Conservation (phyloP, 2,113 vertebrate species). For the Synchiropus splendidus region DNA sequence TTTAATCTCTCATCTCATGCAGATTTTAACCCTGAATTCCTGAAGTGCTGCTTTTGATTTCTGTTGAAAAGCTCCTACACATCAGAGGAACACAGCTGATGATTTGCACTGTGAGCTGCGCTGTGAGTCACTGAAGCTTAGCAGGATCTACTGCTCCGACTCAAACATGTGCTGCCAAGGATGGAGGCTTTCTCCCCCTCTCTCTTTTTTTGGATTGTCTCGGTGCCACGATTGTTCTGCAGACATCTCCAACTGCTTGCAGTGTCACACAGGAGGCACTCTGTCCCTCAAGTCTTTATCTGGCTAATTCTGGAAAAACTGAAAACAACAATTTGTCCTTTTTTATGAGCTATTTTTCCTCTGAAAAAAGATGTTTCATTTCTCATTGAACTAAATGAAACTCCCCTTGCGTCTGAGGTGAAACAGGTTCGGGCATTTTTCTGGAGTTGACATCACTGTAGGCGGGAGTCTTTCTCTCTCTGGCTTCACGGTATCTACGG, state of each 20-base stretch:
- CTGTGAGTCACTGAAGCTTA: slow-evolving; percentile 66
- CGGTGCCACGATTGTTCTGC: slow-evolving; percentile 37
- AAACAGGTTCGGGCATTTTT: too few relatives aligned
- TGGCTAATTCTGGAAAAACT: too few relatives aligned
- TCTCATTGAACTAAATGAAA: too few relatives aligned
- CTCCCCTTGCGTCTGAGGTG: too few relatives aligned
- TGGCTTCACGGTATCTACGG: too few relatives aligned
- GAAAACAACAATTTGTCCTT: too few relatives aligned
- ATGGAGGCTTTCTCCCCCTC: slow-evolving; percentile 42
- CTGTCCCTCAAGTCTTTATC: slow-evolving; percentile 12
- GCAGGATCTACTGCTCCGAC: slow-evolving; percentile 62
- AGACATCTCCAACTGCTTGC: slow-evolving; percentile 30
- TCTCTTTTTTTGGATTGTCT: slow-evolving; percentile 34
- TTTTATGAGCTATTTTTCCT: too few relatives aligned
- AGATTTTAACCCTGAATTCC: slow-evolving; percentile 44
- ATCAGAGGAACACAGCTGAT: slow-evolving; percentile 55
- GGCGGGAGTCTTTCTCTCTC: too few relatives aligned
- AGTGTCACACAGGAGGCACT: too few relatives aligned
- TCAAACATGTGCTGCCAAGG: slow-evolving; percentile 56
- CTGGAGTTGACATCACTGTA: too few relatives aligned
- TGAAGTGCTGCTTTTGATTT: slow-evolving; percentile 48
- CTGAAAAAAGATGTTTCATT: too few relatives aligned
- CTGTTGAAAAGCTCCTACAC: slow-evolving; percentile 52
- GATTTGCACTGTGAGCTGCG: slow-evolving; percentile 53
- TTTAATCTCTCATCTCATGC: slow-evolving; percentile 34